Conservation (phyloP, 2,888 invertebrate species). For the Galeopsomyia nigrocyanea region DNA sequence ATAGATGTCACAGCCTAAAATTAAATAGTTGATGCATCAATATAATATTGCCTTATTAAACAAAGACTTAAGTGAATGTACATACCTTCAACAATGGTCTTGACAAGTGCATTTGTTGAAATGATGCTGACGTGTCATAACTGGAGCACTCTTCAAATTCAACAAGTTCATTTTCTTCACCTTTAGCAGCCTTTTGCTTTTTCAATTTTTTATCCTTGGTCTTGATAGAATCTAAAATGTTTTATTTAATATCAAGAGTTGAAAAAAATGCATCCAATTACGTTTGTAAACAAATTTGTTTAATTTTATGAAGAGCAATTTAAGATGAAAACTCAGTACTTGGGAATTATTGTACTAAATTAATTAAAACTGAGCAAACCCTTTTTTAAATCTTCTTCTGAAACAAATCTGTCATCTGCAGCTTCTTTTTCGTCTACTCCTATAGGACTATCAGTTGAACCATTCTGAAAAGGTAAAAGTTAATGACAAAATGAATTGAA, state of each 20-base stretch:
- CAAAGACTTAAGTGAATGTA: conserved; percentile 5
- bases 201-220: conserved; percentile 62
- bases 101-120: conserved; percentile 97
- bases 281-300: neutral
- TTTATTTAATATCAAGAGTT: neutral
- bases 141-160: conserved; percentile 78
- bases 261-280: neutral
- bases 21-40: conserved; percentile 18
- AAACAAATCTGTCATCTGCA: conserved; percentile 53
- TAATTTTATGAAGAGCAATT: neutral
- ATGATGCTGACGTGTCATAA: conserved; percentile 77
- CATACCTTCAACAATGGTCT: conserved; percentile 89
- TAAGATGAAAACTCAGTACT: neutral
- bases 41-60: conserved; percentile 8
- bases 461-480: conserved; percentile 34
- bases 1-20: conserved; percentile 84
- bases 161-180: conserved; percentile 68
- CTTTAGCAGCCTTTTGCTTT: conserved; percentile 69
- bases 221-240: conserved; percentile 59
- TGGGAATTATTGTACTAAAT: neutral
- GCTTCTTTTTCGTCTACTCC: conserved; percentile 73
- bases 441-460: conserved; percentile 71
- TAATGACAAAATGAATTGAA: conserved; percentile 11
- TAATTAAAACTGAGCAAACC: conserved; percentile 51
- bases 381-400: conserved; percentile 63